Conservation (phyloP, 2,113 vertebrate genomes). For the Ploceus nigricollis region DNA sequence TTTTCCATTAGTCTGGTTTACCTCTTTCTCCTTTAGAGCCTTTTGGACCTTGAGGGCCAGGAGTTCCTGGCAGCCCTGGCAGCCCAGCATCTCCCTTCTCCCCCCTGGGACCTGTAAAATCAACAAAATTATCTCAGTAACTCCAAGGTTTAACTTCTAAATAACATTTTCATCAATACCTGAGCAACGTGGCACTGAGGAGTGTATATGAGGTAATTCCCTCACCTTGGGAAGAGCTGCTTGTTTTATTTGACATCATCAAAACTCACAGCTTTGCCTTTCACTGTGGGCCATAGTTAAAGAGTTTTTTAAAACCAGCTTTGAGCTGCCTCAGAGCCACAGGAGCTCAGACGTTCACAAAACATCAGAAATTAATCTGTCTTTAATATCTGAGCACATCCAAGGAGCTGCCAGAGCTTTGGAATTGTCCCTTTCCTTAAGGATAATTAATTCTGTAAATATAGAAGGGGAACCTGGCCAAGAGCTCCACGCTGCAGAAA, state of each 20-base stretch:
- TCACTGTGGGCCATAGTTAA: not conserved
- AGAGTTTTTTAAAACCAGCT: not conserved
- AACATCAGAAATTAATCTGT: not conserved
- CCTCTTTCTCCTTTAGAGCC: slow-evolving; percentile 87
- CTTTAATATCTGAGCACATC: not conserved
- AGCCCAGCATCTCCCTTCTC: slow-evolving; percentile 80
- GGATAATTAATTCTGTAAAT: not conserved
- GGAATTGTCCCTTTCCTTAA: not conserved
- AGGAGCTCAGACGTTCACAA: not conserved
- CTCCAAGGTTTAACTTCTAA: not conserved
- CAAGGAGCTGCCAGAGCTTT: not conserved
- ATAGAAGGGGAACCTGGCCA: not conserved
- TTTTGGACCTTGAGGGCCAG: slow-evolving; percentile 75
- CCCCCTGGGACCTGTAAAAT: slow-evolving; percentile 79
- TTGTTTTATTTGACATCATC: not conserved
- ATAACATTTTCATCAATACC: not conserved
- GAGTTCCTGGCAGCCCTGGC: slow-evolving; percentile 75
- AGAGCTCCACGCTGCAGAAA: not conserved
- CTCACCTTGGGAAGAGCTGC: not conserved
- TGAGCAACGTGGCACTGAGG: not conserved
- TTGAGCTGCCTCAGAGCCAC: not conserved
- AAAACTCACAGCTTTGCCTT: not conserved
- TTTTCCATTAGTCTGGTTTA: slow-evolving; percentile 18
- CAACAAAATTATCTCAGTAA: not conserved
- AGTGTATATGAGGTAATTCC: not conserved